A percentile compares a stretch with the other conserved stretches of the same genome.
Conservation (phyloP, 2,888 invertebrate species). For the Hirtodrosophila histrioides region DNA sequence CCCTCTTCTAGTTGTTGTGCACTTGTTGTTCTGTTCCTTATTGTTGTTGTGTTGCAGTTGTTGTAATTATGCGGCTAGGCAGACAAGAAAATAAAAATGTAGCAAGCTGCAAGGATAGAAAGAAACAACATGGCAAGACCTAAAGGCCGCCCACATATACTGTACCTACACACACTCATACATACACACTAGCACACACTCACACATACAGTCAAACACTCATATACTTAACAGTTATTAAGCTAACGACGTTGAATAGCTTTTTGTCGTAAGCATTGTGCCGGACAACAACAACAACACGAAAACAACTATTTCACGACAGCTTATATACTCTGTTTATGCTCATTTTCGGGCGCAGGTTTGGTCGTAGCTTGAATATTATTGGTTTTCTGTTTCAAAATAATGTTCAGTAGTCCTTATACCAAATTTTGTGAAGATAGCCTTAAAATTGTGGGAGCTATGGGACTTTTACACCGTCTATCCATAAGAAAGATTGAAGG, state of each 20-base stretch:
- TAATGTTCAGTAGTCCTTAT: too few species aligned
- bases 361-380: too few species aligned
- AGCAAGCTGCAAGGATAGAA: constrained; percentile 13
- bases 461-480: too few species aligned
- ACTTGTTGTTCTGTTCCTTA: constrained; percentile 12
- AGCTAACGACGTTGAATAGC: constrained; percentile 75
- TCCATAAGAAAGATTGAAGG: too few species aligned
- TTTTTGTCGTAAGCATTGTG: constrained; percentile 61
- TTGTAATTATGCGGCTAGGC: constrained; percentile 74
- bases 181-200: constrained; percentile 9
- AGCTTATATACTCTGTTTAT: neutral
- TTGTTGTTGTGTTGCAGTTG: constrained; percentile 43
- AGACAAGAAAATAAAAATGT: constrained; percentile 20
- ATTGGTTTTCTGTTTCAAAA: too few species aligned
- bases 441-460: too few species aligned
- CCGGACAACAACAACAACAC: constrained; percentile 18
- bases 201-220: constrained; percentile 26
- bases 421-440: too few species aligned
- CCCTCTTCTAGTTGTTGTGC: constrained; percentile 15
- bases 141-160: constrained; percentile 28
- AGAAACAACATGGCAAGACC: constrained; percentile 18
- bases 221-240: constrained; percentile 74
- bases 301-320: constrained; percentile 10
- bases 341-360: too few species aligned
- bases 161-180: constrained; percentile 12